Conservation (phyloP, 2,113 vertebrate genomes). For the Sprattus sprattus region DNA sequence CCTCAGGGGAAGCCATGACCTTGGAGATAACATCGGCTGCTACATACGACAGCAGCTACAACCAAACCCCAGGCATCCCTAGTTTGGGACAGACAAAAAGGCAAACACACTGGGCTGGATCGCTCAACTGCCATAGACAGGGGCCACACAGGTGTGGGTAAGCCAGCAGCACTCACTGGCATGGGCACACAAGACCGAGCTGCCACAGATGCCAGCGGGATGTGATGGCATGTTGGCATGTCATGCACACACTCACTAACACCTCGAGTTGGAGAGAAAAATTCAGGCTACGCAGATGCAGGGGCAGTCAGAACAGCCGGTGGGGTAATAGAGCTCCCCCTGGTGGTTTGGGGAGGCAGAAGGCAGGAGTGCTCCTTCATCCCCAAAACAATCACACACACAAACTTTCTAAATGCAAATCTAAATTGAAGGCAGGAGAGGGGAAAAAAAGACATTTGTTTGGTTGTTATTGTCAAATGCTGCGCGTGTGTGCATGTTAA, state of each 20-base stretch:
- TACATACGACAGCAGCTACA: not conserved
- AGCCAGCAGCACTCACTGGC: not conserved
- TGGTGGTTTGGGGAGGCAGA: not conserved
- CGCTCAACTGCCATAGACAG: not conserved
- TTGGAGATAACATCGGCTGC: not conserved
- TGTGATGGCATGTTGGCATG: slow-evolving; percentile 5
- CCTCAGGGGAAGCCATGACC: not conserved
- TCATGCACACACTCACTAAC: slow-evolving; percentile 5
- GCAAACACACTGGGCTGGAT: not conserved
- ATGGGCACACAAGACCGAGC: not conserved
- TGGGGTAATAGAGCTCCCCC: not conserved
- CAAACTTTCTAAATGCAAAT: not conserved
- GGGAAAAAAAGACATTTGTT: not conserved
- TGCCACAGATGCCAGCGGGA: not conserved
- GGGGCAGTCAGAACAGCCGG: not conserved
- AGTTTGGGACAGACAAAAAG: not conserved
- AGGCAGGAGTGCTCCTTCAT: not conserved
- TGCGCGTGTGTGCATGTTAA: slow-evolving; percentile 34
- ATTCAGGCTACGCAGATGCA: not conserved
- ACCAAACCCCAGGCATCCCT: not conserved
- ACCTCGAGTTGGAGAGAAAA: not conserved
- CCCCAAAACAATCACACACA: not conserved
- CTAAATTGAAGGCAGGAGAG: not conserved
- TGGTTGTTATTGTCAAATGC: not conserved
- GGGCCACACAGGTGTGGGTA: too few species aligned